Evolutionary conservation across 1,140 invertebrate genomes (phyloP).

Genomic region (Ceratitis capitata): DNA sequence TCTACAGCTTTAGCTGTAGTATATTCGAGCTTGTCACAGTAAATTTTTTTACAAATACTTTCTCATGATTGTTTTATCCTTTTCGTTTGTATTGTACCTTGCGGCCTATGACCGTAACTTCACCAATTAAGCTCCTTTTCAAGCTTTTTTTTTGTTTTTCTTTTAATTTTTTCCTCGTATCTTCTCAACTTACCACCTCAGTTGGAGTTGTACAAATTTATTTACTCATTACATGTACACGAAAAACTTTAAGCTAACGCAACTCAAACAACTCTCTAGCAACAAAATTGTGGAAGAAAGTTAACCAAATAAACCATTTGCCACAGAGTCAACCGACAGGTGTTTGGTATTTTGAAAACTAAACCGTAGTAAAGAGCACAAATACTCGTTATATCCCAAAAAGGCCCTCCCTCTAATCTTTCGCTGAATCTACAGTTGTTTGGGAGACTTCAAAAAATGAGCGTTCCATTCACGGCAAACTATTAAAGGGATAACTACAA

Average conservation of each 20-base stretch:
- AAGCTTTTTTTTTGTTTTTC: neutral
- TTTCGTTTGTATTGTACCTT: neutral
- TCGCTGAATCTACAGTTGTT: neutral
- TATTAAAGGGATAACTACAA: neutral
- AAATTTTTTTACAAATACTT: neutral
- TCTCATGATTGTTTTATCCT: neutral
- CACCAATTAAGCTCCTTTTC: neutral
- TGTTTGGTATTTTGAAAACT: neutral
- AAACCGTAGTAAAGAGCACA: neutral
- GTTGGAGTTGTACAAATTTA: neutral
- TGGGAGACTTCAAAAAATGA: neutral
- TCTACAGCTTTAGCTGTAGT: too few relatives aligned
- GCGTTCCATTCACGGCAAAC: neutral
- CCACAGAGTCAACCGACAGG: neutral
- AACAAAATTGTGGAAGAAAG: neutral
- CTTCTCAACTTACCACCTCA: too few relatives aligned
- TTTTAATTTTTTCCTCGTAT: too few relatives aligned
- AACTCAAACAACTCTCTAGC: neutral
- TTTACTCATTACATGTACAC: neutral
- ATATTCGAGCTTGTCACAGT: too few relatives aligned
- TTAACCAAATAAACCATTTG: neutral
- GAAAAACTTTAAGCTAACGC: neutral
- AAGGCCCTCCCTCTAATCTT: neutral
- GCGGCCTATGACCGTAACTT: neutral
- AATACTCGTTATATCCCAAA: neutral